These are phyloP conservation scores for Tipula vernalis DNA, from an alignment of 2,888 invertebrate genomes.

Conservation along the genomic window DNA sequence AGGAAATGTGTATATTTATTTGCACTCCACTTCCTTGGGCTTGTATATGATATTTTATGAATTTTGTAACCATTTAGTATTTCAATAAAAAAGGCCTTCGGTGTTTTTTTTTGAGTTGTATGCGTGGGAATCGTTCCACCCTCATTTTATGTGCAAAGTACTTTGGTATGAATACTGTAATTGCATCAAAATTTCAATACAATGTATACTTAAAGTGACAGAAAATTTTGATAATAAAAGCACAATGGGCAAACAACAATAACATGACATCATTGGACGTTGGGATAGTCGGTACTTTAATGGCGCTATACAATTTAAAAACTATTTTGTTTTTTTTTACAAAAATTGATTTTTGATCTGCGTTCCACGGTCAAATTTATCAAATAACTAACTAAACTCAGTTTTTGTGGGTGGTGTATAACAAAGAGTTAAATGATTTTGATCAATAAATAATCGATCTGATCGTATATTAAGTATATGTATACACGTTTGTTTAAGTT, in stretches of 20 bases:
- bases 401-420: not conserved
- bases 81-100: not conserved
- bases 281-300: not conserved
- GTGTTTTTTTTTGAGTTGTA: not conserved
- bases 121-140: not conserved
- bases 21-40: no score
- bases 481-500: not conserved
- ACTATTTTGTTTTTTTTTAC: not conserved
- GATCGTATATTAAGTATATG: not conserved
- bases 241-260: not conserved
- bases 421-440: not conserved
- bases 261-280: not conserved
- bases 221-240: not conserved
- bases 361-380: not conserved
- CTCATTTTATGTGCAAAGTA: not conserved
- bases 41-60: no score
- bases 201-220: not conserved
- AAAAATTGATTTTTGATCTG: not conserved
- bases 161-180: not conserved
- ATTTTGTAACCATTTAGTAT: not conserved
- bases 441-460: not conserved
- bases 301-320: not conserved
- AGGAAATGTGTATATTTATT: no score
- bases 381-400: not conserved
- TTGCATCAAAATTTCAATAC: not conserved